Base-by-base conservation (phyloP, 1,140 invertebrate species). In the Drosophila kepulauana region DNA sequence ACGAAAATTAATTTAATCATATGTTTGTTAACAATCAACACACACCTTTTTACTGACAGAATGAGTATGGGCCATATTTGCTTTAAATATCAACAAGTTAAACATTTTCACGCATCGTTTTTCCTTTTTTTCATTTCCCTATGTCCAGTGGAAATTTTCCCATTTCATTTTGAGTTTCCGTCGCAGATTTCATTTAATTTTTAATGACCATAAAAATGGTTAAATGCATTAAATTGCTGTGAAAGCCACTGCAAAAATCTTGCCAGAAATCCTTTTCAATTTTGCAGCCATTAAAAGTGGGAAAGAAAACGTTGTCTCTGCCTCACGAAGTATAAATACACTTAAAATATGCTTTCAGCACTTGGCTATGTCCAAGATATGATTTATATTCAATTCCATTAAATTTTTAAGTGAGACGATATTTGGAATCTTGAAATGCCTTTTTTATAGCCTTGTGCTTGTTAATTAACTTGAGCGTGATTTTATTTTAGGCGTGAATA, bases 41-140 rank as follows among this genome's bases (percentile, higher is more conserved):
- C 20, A 33, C 20, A 54, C 49, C 3, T 8, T 3, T 30, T 28
- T n/a, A 57, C 10, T 43, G 5, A 16, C 3, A 38, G 3, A 49
- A 8, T 13, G 28, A 35, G 6, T 57, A 25, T 20, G 45, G 43
- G 2, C 25, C 28, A 13, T 81, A 72, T 85, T 81, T 81, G 75
- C 66, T 38, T 58, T 73, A 54, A 73, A 75, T 67, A 85, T 81
- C 82, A 85, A 81, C 82, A 86, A 86, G 82, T 86, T 81, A 81
- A 85, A 81, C n/a, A 70, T 58, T 54, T 71, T 75, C 66, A 59
- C 62, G 16, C 58, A 43, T 46, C 54, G 3, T n/a, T 8, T 57
- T 63, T 59, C 63, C 16, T 1, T 25, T 49, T 49, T 49, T 20
- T 49, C 11, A 4, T 2, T 25, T 10, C 30, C 8, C 2, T 13